These are phyloP conservation scores for Gobionotothen gibberifrons DNA, from an alignment of 2,797 vertebrate genomes.

Conservation along the genomic window DNA sequence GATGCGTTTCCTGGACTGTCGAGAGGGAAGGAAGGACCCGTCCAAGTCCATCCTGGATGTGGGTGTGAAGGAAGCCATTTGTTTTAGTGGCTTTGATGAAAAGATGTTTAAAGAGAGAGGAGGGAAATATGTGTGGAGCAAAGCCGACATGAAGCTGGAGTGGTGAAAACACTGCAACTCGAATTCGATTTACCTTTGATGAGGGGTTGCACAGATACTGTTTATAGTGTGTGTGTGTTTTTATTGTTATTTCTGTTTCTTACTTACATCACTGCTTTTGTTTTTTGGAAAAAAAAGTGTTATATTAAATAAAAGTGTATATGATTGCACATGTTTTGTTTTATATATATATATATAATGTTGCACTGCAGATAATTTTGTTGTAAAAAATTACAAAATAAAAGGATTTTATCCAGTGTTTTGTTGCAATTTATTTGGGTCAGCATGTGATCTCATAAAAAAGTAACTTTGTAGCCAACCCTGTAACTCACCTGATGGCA, in stretches of 20 bases:
- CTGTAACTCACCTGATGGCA: no score
- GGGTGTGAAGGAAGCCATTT: constrained; percentile 89
- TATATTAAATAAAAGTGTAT: not conserved
- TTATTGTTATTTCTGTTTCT: not conserved
- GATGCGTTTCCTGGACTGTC: constrained; percentile 97
- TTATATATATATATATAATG: not conserved
- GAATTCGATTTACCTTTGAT: not conserved
- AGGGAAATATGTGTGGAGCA: constrained; percentile 95
- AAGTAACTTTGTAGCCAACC: no score
- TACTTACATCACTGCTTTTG: no score
- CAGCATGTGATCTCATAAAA: not conserved
- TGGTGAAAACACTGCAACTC: constrained; percentile 84
- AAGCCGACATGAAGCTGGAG: constrained; percentile 93
- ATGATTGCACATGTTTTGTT: no score
- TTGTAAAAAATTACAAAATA: not conserved
- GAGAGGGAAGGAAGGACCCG: constrained; percentile 91
- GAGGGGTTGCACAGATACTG: not conserved
- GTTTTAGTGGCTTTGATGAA: constrained; percentile 95
- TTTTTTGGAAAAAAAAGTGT: not conserved
- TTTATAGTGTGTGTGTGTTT: not conserved
- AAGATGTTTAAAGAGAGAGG: constrained; percentile 93
- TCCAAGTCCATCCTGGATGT: constrained; percentile 95
- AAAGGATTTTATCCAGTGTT: not conserved
- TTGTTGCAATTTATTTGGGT: not conserved
- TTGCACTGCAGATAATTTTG: not conserved